Conservation (phyloP, 2,797 vertebrate genomes). For the Coendou prehensilis region DNA sequence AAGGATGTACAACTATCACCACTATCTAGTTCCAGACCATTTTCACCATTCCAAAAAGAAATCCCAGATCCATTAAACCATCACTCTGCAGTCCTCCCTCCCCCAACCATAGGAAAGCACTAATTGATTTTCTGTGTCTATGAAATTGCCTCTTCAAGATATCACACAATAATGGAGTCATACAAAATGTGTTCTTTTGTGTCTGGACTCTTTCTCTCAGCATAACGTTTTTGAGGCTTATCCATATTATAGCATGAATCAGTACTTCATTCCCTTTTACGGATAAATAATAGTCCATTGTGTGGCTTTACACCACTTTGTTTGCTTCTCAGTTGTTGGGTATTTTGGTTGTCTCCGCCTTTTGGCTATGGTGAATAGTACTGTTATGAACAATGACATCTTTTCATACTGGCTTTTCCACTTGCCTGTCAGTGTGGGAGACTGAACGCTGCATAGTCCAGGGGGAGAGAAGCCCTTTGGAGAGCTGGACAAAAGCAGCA, state of each 20-base stretch:
- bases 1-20: not conserved
- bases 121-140: not conserved
- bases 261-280: not conserved
- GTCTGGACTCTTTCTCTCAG: slow-evolving; percentile 3
- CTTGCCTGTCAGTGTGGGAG: not conserved
- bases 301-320: not conserved
- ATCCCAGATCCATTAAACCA: not conserved
- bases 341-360: slow-evolving; percentile 10
- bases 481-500: not conserved
- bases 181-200: not conserved
- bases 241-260: not conserved
- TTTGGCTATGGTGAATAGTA: not conserved
- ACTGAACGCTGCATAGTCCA: not conserved
- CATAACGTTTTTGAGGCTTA: not conserved
- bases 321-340: not conserved
- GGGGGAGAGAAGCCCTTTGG: not conserved
- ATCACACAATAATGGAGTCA: not conserved
- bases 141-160: not conserved
- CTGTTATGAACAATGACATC: not conserved
- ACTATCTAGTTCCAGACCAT: not conserved
- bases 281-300: not conserved
- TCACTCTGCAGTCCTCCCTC: not conserved
- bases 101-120: not conserved
- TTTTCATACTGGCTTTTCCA: slow-evolving; percentile 23
- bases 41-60: not conserved